Conservation (phyloP, 2,797 vertebrate species). For the Tenualosa ilisha region DNA sequence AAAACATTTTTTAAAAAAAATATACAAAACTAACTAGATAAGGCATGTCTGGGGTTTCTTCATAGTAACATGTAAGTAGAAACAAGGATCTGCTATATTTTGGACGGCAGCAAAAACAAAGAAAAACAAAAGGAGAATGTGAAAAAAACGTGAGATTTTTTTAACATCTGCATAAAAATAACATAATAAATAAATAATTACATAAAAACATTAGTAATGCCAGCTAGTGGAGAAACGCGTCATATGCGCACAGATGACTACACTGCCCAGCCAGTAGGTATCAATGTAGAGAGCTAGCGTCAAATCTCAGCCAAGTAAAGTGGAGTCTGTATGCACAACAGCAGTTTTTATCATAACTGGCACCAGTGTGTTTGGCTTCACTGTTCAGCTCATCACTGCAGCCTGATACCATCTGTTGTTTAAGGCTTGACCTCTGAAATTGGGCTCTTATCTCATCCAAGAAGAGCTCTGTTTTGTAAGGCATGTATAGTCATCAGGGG, state of each 20-base stretch:
- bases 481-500: slow-evolving; percentile 53
- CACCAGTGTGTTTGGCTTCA: slow-evolving; percentile 55
- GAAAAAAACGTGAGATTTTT: not conserved
- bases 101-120: not conserved
- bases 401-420: slow-evolving; percentile 68
- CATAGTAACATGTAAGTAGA: not conserved
- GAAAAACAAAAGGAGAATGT: not conserved
- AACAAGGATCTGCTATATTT: not conserved
- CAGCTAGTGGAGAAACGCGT: not conserved
- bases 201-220: not conserved
- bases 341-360: slow-evolving; percentile 59
- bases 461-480: not conserved
- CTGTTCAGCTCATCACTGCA: slow-evolving; percentile 54
- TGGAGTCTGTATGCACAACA: slow-evolving; percentile 26
- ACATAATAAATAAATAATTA: not conserved
- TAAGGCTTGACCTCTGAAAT: slow-evolving; percentile 52
- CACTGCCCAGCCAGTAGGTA: slow-evolving; percentile 53
- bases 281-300: slow-evolving; percentile 42
- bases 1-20: slow-evolving; percentile 58
- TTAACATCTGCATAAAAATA: not conserved
- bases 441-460: not conserved
- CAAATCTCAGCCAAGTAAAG: slow-evolving; percentile 37
- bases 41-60: slow-evolving; percentile 7
- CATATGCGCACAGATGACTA: slow-evolving; percentile 52
- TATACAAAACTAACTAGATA: not conserved